Percentiles rank a stretch among this genome's conserved stretches.
These are phyloP conservation scores for Tholera decimalis DNA, from an alignment of 2,888 invertebrate species.

Conservation along the genomic window DNA sequence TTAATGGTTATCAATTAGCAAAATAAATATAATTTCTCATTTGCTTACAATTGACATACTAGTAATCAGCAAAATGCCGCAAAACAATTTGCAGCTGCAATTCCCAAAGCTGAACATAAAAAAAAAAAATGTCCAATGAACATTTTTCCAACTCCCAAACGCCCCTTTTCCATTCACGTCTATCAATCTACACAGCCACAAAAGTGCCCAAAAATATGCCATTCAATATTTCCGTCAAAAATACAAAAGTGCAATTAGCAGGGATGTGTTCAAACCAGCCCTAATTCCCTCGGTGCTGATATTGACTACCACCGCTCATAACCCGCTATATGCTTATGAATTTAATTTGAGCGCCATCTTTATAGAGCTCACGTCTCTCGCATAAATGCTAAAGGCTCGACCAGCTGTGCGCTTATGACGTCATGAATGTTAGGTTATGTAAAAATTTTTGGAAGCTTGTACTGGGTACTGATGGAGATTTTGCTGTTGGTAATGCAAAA, in stretches of 20 bases:
- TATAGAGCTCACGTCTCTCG: conserved; percentile 72
- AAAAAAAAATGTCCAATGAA: conserved; percentile 24
- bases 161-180: background rate
- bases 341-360: conserved; percentile 75
- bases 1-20: too few species aligned
- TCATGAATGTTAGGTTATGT: conserved; percentile 53
- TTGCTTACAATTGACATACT: too few species aligned
- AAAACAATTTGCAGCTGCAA: conserved; percentile 21
- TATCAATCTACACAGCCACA: conserved; percentile 27
- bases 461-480: conserved; percentile 40
- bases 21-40: too few species aligned
- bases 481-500: conserved; percentile 5
- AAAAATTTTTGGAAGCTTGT: conserved; percentile 41
- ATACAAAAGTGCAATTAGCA: conserved; percentile 51
- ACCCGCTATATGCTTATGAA: conserved; percentile 69
- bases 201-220: conserved; percentile 3
- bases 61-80: background rate
- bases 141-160: conserved; percentile 26
- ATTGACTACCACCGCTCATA: conserved; percentile 35
- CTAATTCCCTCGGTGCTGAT: conserved; percentile 40
- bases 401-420: conserved; percentile 54
- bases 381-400: conserved; percentile 62
- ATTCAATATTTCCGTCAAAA: conserved; percentile 49
- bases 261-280: conserved; percentile 29
- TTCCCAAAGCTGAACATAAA: conserved; percentile 5